Conservation (phyloP, 2,113 vertebrate species). For the Chelonoidis abingdonii region DNA sequence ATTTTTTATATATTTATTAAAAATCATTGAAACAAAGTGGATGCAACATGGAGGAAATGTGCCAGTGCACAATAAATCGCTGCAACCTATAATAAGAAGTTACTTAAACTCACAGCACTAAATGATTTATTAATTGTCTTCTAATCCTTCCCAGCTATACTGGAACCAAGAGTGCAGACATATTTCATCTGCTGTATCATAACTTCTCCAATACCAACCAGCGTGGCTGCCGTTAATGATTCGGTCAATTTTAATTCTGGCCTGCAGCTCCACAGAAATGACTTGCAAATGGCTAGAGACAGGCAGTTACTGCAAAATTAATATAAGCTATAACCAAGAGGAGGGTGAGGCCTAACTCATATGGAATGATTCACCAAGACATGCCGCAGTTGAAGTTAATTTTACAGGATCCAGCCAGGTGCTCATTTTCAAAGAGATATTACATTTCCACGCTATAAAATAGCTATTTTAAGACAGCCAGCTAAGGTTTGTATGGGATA, state of each 20-base stretch:
- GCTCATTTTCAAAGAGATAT: background rate
- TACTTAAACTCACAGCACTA: constrained; percentile 67
- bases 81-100: constrained; percentile 70
- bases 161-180: background rate
- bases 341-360: background rate
- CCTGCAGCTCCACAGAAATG: background rate
- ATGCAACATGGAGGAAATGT: constrained; percentile 57
- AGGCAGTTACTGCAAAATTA: background rate
- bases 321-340: background rate
- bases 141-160: constrained; percentile 40
- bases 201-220: background rate
- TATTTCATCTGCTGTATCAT: constrained; percentile 14
- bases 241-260: background rate
- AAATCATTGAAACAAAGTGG: constrained; percentile 54
- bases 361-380: background rate
- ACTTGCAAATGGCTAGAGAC: background rate
- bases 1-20: background rate
- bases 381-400: background rate
- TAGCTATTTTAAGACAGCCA: background rate
- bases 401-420: background rate
- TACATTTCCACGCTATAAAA: accelerated
- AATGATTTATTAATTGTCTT: constrained; percentile 72
- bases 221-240: background rate
- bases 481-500: background rate
- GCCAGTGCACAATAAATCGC: constrained; percentile 54